These are phyloP conservation scores for Carassius gibelio DNA, from an alignment of 2,113 vertebrate species.

Conservation along the genomic window DNA sequence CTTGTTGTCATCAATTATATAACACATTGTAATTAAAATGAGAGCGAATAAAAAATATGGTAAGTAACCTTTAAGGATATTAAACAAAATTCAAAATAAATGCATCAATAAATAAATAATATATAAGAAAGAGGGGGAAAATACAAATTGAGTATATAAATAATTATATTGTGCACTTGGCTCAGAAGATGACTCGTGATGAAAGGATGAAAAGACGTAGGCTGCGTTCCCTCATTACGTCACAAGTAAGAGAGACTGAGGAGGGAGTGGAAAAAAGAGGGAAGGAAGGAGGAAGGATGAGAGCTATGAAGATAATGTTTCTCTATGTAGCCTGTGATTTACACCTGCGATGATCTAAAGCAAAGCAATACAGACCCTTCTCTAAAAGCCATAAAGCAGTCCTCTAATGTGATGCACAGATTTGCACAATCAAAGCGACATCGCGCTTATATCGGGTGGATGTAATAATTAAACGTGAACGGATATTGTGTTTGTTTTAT, in stretches of 20 bases:
- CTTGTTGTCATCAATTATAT: not conserved
- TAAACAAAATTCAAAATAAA: not conserved
- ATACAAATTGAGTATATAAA: not conserved
- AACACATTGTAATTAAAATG: not conserved
- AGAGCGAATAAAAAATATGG: not conserved
- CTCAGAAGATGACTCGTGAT: conserved; percentile 10
- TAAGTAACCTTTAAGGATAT: not conserved
- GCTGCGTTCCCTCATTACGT: conserved; percentile 72
- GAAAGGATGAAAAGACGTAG: conserved; percentile 60
- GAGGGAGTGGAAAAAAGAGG: conserved; percentile 57
- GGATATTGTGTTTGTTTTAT: conserved; percentile 12
- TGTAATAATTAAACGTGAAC: conserved; percentile 20
- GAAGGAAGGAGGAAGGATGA: conserved; percentile 64
- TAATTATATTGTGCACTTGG: not conserved
- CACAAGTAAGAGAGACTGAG: conserved; percentile 70
- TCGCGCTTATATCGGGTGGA: not conserved
- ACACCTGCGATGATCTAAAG: conserved; percentile 55
- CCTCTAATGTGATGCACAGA: conserved; percentile 45
- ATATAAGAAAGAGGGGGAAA: not conserved
- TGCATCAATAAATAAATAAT: not conserved
- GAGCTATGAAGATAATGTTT: conserved; percentile 64
- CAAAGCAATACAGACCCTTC: conserved; percentile 54
- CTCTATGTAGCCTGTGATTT: conserved; percentile 60
- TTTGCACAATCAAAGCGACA: conserved; percentile 40
- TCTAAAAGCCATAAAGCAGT: conserved; percentile 38